Base-by-base conservation (phyloP, 2,888 invertebrate species). In the Coremacera marginata region DNA sequence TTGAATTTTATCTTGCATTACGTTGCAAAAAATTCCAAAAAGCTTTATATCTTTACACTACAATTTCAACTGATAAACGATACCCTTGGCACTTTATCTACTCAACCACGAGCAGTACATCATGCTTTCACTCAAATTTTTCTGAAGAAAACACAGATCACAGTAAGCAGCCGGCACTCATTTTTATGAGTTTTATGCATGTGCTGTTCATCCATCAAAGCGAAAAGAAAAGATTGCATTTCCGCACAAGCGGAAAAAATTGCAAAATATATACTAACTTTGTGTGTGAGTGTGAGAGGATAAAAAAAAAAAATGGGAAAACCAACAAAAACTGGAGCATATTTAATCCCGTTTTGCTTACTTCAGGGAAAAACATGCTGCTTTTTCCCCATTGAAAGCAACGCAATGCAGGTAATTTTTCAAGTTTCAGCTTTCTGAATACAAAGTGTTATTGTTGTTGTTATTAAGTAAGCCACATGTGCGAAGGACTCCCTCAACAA, bases 181-280 rank as follows among this genome's bases (percentile, higher is more conserved):
- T 44, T 44, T 44, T 11, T 3, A 44, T 44, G 44, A 44, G 44
- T 44, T 44, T 11, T 44, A 44, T 44, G 9, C 27, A 27, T 25
- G 5, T 27, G n/a, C 63, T 27, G 63, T n/a, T 63, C 63, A 34
- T 14, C 27, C 34, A 63, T 63, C 63, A 63, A 63, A 63, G 63
- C 25, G n/a, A 22, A 31, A 16, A 34, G n/a, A 22, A 31, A 16
- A 34, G n/a, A 27, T 62, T 25, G 60, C 60, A 62, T 62, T 62
- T 25, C 63, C 34, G n/a, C 63, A 63, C n/a, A 31, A 25, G 16
- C 3, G 14, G n/a, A 8, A 16, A 34, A 34, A 19, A 44, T 44
- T 44, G 27, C 27, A 34, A 63, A 63, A n/a, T 34, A 34, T 27
- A 25, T 34, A 34, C 27, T 25, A 11, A 34, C 8, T 5, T 16